Base-by-base conservation (phyloP, 2,113 vertebrate genomes). In the Oncorhynchus mykiss region DNA sequence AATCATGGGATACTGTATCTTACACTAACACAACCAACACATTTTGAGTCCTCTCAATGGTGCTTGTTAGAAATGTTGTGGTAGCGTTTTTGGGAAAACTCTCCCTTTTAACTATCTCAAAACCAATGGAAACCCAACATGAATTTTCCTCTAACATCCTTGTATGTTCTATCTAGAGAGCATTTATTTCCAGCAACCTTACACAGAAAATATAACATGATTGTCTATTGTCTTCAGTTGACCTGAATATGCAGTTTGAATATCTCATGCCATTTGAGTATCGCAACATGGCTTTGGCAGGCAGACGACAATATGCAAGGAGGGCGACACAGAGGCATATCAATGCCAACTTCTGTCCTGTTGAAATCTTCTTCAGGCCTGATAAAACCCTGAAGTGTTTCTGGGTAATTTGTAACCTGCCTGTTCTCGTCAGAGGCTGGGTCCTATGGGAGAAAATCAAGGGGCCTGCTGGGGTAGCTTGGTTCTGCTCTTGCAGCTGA, bases 1-100 rank as follows among this genome's bases (percentile, higher is more conserved):
- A 77, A 86, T 91, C 88, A 89, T 87, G 79, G 81, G 89, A 85
- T 82, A 72, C 80, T 78, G 59, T 54, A 31, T 60, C 29, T n/a
- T 29, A 39, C 72, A 75, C 73, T 79, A 57, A 24, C 8, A 45
- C 39, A 45, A 45, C 39, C 8, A 45, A 45, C 9, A 45, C 39
- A 45, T 45, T 11, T 45, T 45, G 39, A 45, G 39, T 45, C 39
- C 39, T 45, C 39, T 45, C 39, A 12, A 45, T 45, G 2, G 45
- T 54, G 13, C 16, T 14, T 54, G 51, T 54, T 54, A 54, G 51
- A 16, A 54, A 51, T 51, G 49, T 14, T 51, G 49, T 51, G 39
- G 39, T 39, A 39, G 8, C 2, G 8, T 39, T 34, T 34, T 39
- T 39, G 39, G 2, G 39, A 39, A 39, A 51, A 51, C 49, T 51